These are phyloP conservation scores for Eulemur macaco DNA, from an alignment of 2,113 vertebrate species.

Conservation along the genomic window DNA sequence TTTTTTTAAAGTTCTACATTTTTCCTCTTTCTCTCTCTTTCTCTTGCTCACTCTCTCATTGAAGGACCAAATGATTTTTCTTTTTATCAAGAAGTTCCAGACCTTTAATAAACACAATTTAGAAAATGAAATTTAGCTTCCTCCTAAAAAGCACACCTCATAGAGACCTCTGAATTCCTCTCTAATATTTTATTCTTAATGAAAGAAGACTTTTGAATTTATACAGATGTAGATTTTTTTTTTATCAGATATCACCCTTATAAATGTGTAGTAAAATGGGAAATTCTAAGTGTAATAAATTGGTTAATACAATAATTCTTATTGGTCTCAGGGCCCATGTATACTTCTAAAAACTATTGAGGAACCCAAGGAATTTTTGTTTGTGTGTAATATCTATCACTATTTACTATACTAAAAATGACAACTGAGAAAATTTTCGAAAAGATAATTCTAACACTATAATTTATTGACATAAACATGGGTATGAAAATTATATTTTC, in stretches of 20 bases:
- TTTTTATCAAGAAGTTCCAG: neutral
- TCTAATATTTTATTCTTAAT: neutral
- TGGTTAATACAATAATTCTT: neutral
- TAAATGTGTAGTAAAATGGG: neutral
- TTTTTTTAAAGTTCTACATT: neutral
- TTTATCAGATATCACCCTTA: neutral
- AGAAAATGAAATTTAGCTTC: conserved; percentile 13
- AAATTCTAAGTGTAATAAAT: neutral
- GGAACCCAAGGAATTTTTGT: neutral
- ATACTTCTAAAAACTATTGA: neutral
- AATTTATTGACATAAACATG: neutral
- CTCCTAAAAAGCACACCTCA: neutral
- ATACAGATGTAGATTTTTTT: neutral
- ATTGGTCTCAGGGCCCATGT: neutral
- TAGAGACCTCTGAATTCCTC: neutral
- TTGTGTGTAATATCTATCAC: neutral
- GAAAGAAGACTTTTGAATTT: neutral
- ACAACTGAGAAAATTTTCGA: neutral
- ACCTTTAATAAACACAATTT: neutral
- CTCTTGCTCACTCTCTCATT: neutral
- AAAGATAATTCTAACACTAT: neutral
- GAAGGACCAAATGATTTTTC: neutral
- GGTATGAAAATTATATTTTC: neutral
- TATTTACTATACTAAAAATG: neutral
- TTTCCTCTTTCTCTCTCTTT: neutral